Evolutionary conservation across 2,797 vertebrate genomes (phyloP), one percentile per base, ranked within the genome.

Genomic region (Gallirallus australis): DNA sequence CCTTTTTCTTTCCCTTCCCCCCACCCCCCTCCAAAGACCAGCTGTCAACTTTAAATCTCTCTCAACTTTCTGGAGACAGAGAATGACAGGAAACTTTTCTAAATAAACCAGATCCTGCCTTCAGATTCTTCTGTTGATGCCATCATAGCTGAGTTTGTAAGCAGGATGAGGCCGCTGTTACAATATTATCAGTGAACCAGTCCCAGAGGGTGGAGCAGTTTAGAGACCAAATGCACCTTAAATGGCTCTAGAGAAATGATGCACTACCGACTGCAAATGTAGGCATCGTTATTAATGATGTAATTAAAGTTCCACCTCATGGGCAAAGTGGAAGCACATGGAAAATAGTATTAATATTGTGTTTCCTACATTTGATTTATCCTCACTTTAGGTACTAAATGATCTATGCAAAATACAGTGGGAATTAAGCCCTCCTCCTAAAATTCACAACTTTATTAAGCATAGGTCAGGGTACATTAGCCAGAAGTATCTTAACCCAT

Each of bases 261-360:
- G 68, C 81, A 87, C 82, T 93, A 50, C 73, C 48, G 40, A 66
- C 89, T 91, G 68, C 92, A 96, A 96, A 93, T 90, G 84, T 85
- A 89, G 92, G 66, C 90, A 91, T 93, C 54, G 15, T 98, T 98
- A 97, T 97, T 98, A 97, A 98, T 94, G 96, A 59, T 94, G 65
- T 95, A 98, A 98, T 98, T 98, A 97, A 97, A 82, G 88, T 96
- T 96, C 84, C 80, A 93, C 95, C 82, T 92, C 96, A 91, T 95
- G 96, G 91, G 73, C 93, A 94, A 94, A 96, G 76, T 77, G 90
- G 69, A 94, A 78, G 89, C 90, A 64, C 45, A 42, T n/a, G 68
- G 94, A 93, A 97, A 95, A 95, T 93, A 87, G 69, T 93, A 95
- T 91, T 97, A 96, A 97, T 97, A 95, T 84, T 86, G 91, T 94